Percentiles rank a stretch among this genome's conserved stretches.
Evolutionary conservation across 2,797 vertebrate species (phyloP).

Genomic region (Tadarida brasiliensis): DNA sequence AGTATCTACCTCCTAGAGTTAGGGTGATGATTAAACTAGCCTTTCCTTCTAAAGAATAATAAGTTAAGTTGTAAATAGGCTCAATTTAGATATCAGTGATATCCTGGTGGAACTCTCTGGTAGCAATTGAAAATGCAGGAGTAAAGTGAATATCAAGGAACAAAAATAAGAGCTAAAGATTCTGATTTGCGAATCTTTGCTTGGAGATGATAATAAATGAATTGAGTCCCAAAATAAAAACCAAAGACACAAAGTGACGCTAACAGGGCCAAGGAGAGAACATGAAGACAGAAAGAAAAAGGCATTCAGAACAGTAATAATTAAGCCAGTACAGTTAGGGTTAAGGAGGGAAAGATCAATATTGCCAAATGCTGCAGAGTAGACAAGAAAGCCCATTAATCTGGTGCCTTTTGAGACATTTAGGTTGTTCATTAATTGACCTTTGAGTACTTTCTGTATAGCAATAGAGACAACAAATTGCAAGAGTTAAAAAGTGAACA

Average conservation of each 20-base stretch:
- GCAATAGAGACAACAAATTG: background rate
- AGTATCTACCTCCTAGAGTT: background rate
- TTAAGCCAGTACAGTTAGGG: background rate
- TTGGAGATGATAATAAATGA: constrained; percentile 16
- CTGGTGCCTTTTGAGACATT: background rate
- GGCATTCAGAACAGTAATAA: background rate
- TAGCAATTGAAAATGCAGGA: background rate
- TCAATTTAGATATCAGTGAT: background rate
- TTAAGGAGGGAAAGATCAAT: background rate
- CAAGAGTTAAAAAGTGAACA: background rate
- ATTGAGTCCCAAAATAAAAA: constrained; percentile 23
- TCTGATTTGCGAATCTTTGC: background rate
- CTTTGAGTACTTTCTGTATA: background rate
- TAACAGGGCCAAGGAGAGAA: constrained; percentile 2
- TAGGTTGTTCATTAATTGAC: background rate
- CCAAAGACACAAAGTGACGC: background rate
- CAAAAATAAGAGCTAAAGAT: background rate
- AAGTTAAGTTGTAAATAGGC: constrained; percentile 6
- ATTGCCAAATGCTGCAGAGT: background rate
- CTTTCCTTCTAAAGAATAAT: background rate
- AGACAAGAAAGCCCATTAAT: background rate
- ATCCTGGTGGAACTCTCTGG: background rate
- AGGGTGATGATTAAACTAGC: background rate
- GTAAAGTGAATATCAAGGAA: constrained; percentile 25
- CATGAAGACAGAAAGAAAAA: background rate